Base-by-base conservation (phyloP, 2,797 vertebrate species). In the Hipposideros larvatus region DNA sequence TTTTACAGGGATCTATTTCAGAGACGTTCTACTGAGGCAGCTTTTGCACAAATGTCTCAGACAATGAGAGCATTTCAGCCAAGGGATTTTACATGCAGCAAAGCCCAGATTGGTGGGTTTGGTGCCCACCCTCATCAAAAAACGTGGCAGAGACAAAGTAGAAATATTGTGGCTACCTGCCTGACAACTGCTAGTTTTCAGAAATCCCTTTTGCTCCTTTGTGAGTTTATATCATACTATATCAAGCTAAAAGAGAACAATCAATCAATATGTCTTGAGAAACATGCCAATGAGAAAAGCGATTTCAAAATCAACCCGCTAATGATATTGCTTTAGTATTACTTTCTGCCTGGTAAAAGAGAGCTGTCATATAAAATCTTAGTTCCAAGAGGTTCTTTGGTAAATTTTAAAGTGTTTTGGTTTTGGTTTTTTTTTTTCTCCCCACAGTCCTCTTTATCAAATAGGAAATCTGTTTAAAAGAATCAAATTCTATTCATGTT, bases 61-160 rank as follows among this genome's bases (percentile, higher is more conserved):
- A 97, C 92, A 93, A 87, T 85, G 71, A 66, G 55, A 73, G 41
- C 48, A 51, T 87, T 77, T 86, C 28, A 11, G 79, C 66, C 2
- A 5, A 48, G 41, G 63, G 41, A 28, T 87, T 96, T 70, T 75
- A 59, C 13, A 6, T 16, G 74, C 10, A 66, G 57, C 75, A 31
- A 74, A 93, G 41, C 77, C 74, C 55, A 53, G 31, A 28, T 22
- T 11, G 31, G 37, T 65, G 82, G 43, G 34, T 70, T 93, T 22
- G 2, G 10, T 43, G 26, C 41, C 43, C n/a, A 51, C 66, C 51
- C 57, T 80, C 16, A 18, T 9, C 37, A 61, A 73, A 66, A 5
- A 16, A 24, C 11, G 6, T 18, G 18, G 26, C 26, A 14, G 84
- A 82, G 41, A 57, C 31, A 24, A 28, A 66, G 28, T 16, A 31